A percentile compares a stretch with the other conserved stretches of the same genome.
Conservation (phyloP, 2,888 invertebrate species). For the Dilophus febrilis region DNA sequence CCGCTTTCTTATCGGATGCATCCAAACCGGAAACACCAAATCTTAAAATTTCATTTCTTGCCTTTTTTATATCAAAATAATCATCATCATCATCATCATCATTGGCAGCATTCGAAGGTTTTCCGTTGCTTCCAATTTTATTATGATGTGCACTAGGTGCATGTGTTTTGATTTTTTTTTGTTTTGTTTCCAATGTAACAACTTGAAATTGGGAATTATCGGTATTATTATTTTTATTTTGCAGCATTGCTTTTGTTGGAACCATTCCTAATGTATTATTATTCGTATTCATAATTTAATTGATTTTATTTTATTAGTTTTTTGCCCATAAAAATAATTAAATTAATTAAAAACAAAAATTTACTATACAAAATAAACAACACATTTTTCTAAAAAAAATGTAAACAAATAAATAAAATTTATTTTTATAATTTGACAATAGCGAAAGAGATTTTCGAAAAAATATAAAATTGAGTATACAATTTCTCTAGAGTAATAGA, state of each 20-base stretch:
- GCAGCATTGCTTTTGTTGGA: slow-evolving; percentile 22
- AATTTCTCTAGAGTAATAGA: no score
- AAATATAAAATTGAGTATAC: no score
- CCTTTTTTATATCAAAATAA: slow-evolving; percentile 50
- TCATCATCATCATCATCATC: background rate
- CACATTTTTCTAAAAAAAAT: no score
- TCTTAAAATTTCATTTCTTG: slow-evolving; percentile 65
- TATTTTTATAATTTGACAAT: no score
- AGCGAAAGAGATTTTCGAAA: no score
- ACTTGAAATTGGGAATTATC: slow-evolving; percentile 18
- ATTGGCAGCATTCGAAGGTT: background rate
- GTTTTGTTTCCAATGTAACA: slow-evolving; percentile 19
- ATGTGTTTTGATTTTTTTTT: background rate
- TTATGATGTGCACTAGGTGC: background rate
- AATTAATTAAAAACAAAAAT: no score
- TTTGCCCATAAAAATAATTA: no score
- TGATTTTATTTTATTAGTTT: no score
- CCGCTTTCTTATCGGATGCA: slow-evolving; percentile 51
- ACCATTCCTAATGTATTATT: slow-evolving; percentile 15
- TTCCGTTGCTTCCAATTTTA: no score
- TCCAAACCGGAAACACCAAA: slow-evolving; percentile 67
- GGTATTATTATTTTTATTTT: slow-evolving; percentile 14
- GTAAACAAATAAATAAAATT: no score
- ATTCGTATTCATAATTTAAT: no score
- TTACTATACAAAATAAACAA: no score